Evolutionary conservation across 2,113 vertebrate genomes (phyloP).

Genomic region (Plectropomus leopardus): DNA sequence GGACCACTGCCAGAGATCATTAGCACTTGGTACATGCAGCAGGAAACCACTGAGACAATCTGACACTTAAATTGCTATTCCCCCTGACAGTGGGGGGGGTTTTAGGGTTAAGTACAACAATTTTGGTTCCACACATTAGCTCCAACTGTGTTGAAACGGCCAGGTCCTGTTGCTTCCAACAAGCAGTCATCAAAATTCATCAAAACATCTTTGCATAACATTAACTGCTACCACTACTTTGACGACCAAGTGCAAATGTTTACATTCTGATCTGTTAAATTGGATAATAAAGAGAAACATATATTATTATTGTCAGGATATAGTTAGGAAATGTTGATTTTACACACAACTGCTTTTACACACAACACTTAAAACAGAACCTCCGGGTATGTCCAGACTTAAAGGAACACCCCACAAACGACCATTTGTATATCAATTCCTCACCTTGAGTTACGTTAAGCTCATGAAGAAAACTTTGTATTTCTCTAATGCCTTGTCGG

Average conservation of each 20-base stretch:
- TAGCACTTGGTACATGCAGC: conserved; percentile 25
- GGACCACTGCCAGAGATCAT: conserved; percentile 40
- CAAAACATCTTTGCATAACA: not conserved
- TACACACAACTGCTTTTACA: not conserved
- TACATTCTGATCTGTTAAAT: not conserved
- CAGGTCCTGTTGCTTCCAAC: not conserved
- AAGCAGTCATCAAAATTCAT: not conserved
- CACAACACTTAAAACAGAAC: not conserved
- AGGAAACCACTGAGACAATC: conserved; percentile 22
- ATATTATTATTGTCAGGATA: not conserved
- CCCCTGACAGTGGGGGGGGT: conserved; percentile 1
- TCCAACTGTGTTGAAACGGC: conserved; percentile 2
- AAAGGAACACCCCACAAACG: not conserved
- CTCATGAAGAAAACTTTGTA: no score
- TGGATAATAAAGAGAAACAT: conserved; percentile 25
- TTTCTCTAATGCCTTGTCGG: no score
- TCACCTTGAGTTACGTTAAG: no score
- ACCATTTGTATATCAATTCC: no score
- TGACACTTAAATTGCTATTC: conserved; percentile 21
- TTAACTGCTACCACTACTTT: not conserved
- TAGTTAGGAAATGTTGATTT: not conserved
- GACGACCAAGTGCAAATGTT: not conserved
- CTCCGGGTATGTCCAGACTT: not conserved
- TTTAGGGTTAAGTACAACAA: conserved; percentile 18
- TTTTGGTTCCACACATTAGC: conserved; percentile 7